A percentile compares a stretch with the other conserved stretches of the same genome.
These are phyloP conservation scores for Gadus macrocephalus DNA, from an alignment of 2,113 vertebrate species.

Conservation along the genomic window DNA sequence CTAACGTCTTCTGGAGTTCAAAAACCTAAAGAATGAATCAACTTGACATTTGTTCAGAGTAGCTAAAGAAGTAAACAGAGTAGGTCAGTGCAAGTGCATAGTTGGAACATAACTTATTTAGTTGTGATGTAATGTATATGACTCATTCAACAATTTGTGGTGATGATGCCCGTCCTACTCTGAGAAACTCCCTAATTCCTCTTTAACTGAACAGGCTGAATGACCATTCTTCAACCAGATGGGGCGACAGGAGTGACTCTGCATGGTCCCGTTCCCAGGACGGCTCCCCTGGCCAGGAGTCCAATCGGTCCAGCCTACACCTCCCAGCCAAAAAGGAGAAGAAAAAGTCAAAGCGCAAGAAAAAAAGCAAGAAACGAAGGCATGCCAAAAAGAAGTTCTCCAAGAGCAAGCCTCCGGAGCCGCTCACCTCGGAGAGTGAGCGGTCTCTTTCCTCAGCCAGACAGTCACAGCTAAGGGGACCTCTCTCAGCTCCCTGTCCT, in stretches of 20 bases:
- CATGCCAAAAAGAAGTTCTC: conserved; percentile 79
- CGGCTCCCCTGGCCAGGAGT: conserved; percentile 75
- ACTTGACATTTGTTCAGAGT: neutral
- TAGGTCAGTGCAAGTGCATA: too few relatives aligned
- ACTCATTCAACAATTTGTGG: too few relatives aligned
- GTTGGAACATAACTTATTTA: too few relatives aligned
- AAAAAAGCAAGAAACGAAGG: conserved; percentile 90
- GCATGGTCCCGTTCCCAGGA: conserved; percentile 83
- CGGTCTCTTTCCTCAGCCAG: conserved; percentile 71
- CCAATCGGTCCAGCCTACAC: conserved; percentile 70
- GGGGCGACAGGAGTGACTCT: conserved; percentile 86
- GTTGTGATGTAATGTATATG: too few relatives aligned
- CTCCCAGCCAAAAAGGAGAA: conserved; percentile 81
- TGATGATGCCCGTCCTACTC: neutral
- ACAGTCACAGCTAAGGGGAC: conserved; percentile 68
- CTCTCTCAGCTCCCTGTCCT: conserved; percentile 70
- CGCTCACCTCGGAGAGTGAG: conserved; percentile 65
- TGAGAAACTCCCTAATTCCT: conserved; percentile 18
- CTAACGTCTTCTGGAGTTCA: too few relatives aligned
- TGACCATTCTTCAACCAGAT: conserved; percentile 81
- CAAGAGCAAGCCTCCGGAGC: conserved; percentile 71
- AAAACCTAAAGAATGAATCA: too few relatives aligned
- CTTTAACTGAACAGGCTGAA: conserved; percentile 73
- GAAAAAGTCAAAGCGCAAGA: conserved; percentile 88
- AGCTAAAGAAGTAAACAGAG: neutral